Evolutionary conservation across 2,888 invertebrate species (phyloP).

Genomic region (Callyntrura guangdongensis): DNA sequence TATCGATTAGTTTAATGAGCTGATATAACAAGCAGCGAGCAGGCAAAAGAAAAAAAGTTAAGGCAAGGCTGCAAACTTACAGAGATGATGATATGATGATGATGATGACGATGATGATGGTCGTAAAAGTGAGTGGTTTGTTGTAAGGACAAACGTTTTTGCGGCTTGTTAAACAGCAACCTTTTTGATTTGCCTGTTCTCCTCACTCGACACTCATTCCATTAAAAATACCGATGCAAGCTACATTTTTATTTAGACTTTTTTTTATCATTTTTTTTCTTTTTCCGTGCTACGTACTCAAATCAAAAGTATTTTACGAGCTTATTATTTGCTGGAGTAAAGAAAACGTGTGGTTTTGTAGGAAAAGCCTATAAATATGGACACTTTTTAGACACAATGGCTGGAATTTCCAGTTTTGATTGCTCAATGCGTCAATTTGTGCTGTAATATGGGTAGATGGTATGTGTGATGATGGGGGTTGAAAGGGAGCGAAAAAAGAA

Average conservation of each 20-base stretch:
- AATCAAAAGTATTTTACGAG: slow-evolving; percentile 10
- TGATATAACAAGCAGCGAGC: slow-evolving; percentile 66
- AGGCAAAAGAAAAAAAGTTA: slow-evolving; percentile 33
- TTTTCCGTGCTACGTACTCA: neutral
- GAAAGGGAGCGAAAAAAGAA: neutral
- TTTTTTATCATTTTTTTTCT: neutral
- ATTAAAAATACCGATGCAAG: slow-evolving; percentile 36
- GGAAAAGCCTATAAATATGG: neutral
- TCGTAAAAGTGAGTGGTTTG: slow-evolving; percentile 69
- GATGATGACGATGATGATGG: slow-evolving; percentile 11
- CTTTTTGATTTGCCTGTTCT: slow-evolving; percentile 21
- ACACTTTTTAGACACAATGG: slow-evolving; percentile 13
- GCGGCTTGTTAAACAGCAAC: slow-evolving; percentile 72
- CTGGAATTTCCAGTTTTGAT: slow-evolving; percentile 52
- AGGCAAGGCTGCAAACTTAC: neutral
- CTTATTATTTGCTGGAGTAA: slow-evolving; percentile 8
- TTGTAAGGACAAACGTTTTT: slow-evolving; percentile 72
- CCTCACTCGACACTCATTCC: neutral
- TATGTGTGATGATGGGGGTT: no score
- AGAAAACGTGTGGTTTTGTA: neutral
- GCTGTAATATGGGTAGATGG: neutral
- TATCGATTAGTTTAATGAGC: slow-evolving; percentile 77
- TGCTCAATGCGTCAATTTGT: slow-evolving; percentile 13
- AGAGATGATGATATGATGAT: neutral
- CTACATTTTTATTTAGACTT: slow-evolving; percentile 19